Base-by-base conservation (phyloP, 1,140 invertebrate species). In the Contarinia nasturtii region DNA sequence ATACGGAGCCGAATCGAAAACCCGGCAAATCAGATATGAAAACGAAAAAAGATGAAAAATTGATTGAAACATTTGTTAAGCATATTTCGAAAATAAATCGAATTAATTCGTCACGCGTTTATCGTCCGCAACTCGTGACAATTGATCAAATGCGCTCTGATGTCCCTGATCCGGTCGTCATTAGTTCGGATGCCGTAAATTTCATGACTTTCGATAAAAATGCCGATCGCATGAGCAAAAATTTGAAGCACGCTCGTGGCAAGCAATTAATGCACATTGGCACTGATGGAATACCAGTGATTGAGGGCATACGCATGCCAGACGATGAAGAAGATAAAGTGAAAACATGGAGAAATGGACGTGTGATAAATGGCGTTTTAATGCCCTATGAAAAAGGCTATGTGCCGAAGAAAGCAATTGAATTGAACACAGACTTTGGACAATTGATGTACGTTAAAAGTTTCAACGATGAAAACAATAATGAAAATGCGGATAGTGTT, bases 341-440 rank as follows among this genome's bases (percentile, higher is more conserved):
- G 11, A 79, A 82, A 55, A 79, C 75, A 2, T 90, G 84, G 84
- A 70, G 86, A 44, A 89, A 89, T 63, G 85, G 85, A 0, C 66
- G 85, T 48, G 83, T 90, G 1, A 82, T 89, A 20, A 87, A 89
- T 54, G 80, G 81, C 40, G 74, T 81, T 59, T 56, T 88, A 47
- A 63, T 84, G 20, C 75, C 77, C 42, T 79, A 79, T 54, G 75
- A 76, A 41, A 68, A 74, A 52, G 76, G 75, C 12, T 79, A 77
- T 49, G 72, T 68, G 55, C 76, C 76, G 50, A 70, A 73, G 11
- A 69, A 70, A 48, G 75, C 69, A 36, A 65, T 72, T 48, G 49
- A 68, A 45, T 49, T 59, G 27, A 54, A 51, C 7, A 49, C 50
- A 21, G 64, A 67, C 17, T 60, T 61, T 15, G 53, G 57, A 4